These are phyloP conservation scores for Ophraella communa DNA, from an alignment of 2,888 invertebrate species.

Conservation along the genomic window DNA sequence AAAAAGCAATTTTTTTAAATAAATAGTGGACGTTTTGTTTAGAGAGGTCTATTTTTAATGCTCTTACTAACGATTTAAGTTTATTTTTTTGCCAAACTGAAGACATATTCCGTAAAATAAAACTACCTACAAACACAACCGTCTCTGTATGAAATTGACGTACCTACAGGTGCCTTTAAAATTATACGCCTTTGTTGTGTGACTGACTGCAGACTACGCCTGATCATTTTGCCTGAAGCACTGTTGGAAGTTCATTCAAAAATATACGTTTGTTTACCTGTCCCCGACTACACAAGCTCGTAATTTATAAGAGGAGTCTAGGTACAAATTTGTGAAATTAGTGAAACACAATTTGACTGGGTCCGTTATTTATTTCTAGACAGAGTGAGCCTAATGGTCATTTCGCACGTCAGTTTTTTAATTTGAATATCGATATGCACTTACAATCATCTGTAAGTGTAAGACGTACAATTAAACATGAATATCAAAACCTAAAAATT, in stretches of 20 bases:
- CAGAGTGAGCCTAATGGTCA: slow-evolving; percentile 14
- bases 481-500: too few relatives aligned
- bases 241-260: slow-evolving; percentile 45
- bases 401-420: slow-evolving; percentile 18
- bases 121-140: not conserved
- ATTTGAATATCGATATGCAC: slow-evolving; percentile 16
- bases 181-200: slow-evolving; percentile 30
- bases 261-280: slow-evolving; percentile 42
- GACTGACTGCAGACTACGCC: slow-evolving; percentile 35
- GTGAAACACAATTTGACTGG: slow-evolving; percentile 35
- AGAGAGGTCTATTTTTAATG: too few relatives aligned
- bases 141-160: not conserved
- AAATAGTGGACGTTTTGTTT: too few relatives aligned
- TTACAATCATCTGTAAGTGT: not conserved
- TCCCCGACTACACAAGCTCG: slow-evolving; percentile 26
- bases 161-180: slow-evolving; percentile 29
- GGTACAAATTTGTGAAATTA: slow-evolving; percentile 45
- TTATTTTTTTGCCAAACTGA: too few relatives aligned
- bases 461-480: too few relatives aligned
- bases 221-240: too few relatives aligned
- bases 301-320: slow-evolving; percentile 43
- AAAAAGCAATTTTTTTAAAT: too few relatives aligned
- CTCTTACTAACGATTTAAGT: too few relatives aligned
- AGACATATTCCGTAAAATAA: too few relatives aligned
- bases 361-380: slow-evolving; percentile 25